A percentile compares a stretch with the other conserved stretches of the same genome.
Conservation (phyloP, 1,140 invertebrate species). For the Pseudomyrmex dendroicus region DNA sequence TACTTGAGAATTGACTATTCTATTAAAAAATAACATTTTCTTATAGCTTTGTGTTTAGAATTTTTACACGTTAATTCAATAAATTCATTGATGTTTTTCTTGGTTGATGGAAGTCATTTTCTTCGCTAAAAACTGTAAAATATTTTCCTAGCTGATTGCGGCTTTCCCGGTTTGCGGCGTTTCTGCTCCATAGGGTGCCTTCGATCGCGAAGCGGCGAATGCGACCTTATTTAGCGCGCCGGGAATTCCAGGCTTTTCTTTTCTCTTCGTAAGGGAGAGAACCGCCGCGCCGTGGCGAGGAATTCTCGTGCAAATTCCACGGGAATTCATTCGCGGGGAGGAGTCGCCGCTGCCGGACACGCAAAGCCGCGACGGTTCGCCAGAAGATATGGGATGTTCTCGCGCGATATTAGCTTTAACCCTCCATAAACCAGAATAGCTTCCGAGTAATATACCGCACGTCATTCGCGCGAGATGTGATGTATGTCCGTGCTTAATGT, state of each 20-base stretch:
- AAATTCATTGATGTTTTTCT: neutral
- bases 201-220: slow-evolving; percentile 25
- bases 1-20: neutral
- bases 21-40: no score
- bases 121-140: slow-evolving; percentile 41
- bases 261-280: neutral
- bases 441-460: slow-evolving; percentile 35
- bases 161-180: neutral
- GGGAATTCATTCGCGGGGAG: slow-evolving; percentile 56
- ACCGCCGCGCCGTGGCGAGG: slow-evolving; percentile 41
- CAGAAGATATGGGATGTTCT: slow-evolving; percentile 27
- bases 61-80: no score
- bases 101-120: neutral
- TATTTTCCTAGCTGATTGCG: slow-evolving; percentile 30
- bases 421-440: slow-evolving; percentile 52
- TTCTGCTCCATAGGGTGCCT: slow-evolving; percentile 53
- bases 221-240: slow-evolving; percentile 69
- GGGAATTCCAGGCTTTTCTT: slow-evolving; percentile 62
- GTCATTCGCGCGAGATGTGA: slow-evolving; percentile 43
- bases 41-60: no score
- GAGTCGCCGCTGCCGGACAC: slow-evolving; percentile 20
- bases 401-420: slow-evolving; percentile 46
- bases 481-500: slow-evolving; percentile 47
- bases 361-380: slow-evolving; percentile 16
- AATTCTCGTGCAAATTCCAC: slow-evolving; percentile 64